A percentile compares a stretch with the other conserved stretches of the same genome.
phyloP scores from a whole-genome alignment of 1,140 invertebrate species.

The Pomphorhynchus laevis region DNA sequence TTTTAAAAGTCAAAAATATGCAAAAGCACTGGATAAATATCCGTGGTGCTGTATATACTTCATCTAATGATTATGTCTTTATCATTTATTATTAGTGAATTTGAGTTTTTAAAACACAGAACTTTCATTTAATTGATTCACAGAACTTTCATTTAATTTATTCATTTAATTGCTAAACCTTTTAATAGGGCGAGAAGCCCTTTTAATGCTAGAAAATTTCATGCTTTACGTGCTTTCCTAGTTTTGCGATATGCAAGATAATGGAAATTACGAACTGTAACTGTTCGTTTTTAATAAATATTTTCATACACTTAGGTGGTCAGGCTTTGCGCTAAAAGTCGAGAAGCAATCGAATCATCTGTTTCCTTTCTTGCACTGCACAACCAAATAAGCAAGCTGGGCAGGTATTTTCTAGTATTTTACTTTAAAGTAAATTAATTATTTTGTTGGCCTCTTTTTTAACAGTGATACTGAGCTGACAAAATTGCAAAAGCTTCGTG shows the following conservation, averaged over 20 bases:
- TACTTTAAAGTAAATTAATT: not conserved
- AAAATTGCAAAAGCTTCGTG: constrained; percentile 75
- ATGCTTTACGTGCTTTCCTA: not conserved
- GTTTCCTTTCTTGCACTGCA: constrained; percentile 82
- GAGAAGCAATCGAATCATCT: constrained; percentile 83
- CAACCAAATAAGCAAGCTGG: constrained; percentile 74
- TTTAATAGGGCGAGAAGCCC: too few species aligned
- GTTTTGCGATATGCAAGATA: not conserved
- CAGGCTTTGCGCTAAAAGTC: constrained; percentile 69
- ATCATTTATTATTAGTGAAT: too few species aligned
- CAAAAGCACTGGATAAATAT: too few species aligned
- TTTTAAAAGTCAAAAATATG: too few species aligned
- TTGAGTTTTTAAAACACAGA: too few species aligned
- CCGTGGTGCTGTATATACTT: too few species aligned
- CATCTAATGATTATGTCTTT: too few species aligned
- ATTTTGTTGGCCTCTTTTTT: constrained; percentile 3
- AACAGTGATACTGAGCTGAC: constrained; percentile 34
- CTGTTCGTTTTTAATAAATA: not conserved
- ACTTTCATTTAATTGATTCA: too few species aligned
- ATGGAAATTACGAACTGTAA: not conserved
- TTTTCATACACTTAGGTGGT: too few species aligned
- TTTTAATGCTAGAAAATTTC: too few species aligned
- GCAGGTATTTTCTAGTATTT: constrained; percentile 21
- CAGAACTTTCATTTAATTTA: too few species aligned
- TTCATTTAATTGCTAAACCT: too few species aligned